phyloP scores from a whole-genome alignment of 1,140 invertebrate species.

The Nylanderia fulva region DNA sequence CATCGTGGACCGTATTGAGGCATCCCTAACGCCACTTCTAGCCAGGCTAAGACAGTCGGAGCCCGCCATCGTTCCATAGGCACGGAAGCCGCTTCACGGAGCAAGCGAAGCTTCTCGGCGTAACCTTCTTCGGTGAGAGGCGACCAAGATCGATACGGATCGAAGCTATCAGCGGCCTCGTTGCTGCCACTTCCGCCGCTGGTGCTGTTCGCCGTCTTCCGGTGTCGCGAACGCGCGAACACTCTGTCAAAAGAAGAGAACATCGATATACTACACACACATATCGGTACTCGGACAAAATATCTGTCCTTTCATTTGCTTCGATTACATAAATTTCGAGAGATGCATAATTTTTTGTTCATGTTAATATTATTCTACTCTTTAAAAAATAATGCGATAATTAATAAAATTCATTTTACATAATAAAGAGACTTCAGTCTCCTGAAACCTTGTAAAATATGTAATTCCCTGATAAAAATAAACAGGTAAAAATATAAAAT shows the following conservation, averaged over 20 bases:
- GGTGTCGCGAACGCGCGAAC: slow-evolving; percentile 93
- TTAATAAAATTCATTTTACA: no score
- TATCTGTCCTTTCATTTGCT: neutral
- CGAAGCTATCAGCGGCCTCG: slow-evolving; percentile 85
- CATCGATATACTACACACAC: neutral
- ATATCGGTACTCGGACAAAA: neutral
- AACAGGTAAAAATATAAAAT: no score
- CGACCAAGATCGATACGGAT: slow-evolving; percentile 88
- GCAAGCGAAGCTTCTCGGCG: slow-evolving; percentile 92
- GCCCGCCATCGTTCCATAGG: slow-evolving; percentile 97
- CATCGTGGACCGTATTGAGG: slow-evolving; percentile 95
- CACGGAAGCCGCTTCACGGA: slow-evolving; percentile 94
- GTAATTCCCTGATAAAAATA: no score
- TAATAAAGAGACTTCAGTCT: no score
- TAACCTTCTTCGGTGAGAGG: slow-evolving; percentile 94
- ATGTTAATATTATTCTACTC: no score
- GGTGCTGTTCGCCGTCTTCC: slow-evolving; percentile 87
- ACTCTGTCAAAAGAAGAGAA: slow-evolving; percentile 86
- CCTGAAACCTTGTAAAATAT: no score
- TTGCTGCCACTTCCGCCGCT: slow-evolving; percentile 83
- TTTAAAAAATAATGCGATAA: no score
- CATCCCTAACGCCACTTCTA: slow-evolving; percentile 97
- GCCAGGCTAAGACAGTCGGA: slow-evolving; percentile 96
- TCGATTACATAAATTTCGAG: neutral
- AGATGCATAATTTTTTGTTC: neutral